A percentile compares a stretch with the other conserved stretches of the same genome.
Evolutionary conservation across 1,140 invertebrate genomes (phyloP).

Genomic region (Lasioglossum baleicum): DNA sequence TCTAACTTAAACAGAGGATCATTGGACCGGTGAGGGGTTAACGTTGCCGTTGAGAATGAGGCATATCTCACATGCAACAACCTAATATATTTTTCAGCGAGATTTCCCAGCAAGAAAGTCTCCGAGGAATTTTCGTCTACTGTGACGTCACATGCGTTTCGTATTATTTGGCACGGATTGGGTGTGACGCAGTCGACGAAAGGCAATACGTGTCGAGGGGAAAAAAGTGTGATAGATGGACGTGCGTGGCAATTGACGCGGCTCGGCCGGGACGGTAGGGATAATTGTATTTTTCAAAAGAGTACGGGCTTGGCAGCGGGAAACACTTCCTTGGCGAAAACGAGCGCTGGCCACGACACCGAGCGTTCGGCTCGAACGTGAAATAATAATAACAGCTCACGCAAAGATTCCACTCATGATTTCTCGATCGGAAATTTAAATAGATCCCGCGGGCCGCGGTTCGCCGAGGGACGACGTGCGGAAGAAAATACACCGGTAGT

Average conservation of each 20-base stretch:
- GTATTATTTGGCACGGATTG: constrained; percentile 30
- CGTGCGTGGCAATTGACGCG: constrained; percentile 33
- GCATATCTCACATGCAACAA: neutral
- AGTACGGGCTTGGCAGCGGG: constrained; percentile 29
- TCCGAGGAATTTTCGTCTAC: constrained; percentile 22
- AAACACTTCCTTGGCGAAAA: constrained; percentile 43
- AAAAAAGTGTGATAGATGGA: constrained; percentile 42
- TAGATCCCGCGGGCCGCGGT: constrained; percentile 21
- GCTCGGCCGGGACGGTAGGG: neutral
- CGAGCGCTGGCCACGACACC: constrained; percentile 35
- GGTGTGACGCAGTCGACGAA: constrained; percentile 40
- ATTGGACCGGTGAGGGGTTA: no score
- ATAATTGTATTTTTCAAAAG: constrained; percentile 53
- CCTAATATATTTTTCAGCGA: neutral
- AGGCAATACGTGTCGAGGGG: neutral
- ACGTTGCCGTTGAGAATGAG: no score
- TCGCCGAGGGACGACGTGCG: neutral
- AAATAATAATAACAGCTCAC: constrained; percentile 62
- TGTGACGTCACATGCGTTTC: constrained; percentile 19
- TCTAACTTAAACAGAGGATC: no score
- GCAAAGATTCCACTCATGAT: constrained; percentile 49
- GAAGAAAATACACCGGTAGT: neutral
- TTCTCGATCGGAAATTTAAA: constrained; percentile 59
- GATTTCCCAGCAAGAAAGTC: neutral
- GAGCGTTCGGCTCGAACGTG: constrained; percentile 32